Base-by-base conservation (phyloP, 92 coral and sea anemone genomes). In the Actinostola sp. region DNA sequence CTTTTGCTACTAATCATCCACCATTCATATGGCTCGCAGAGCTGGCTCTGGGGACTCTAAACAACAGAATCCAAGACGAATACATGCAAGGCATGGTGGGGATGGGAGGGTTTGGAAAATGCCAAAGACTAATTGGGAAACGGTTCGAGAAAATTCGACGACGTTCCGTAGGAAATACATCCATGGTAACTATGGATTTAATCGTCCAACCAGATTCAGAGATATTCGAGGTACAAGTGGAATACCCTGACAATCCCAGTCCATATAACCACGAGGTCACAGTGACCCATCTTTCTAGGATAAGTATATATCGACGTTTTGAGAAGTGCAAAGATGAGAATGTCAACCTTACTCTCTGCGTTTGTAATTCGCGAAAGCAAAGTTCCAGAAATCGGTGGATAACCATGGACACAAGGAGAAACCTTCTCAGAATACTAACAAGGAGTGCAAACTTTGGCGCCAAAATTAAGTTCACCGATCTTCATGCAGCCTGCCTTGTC, bases 1-100 rank as follows among this genome's bases (percentile, higher is more conserved):
- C 72, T 14, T 90, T 84, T 42, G 76, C 89, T 2, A 82, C 73
- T 20, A 89, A 91, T 52, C 78, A 88, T 67, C 79, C 80, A 41
- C 87, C 65, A 0, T 90, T 93, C 72, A 41, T 67, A 0, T 91
- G 98, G 98, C 71, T 91, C 15, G 98, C 98, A 10, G 97, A 93
- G 70, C 87, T 84, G 61, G 98, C 93, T 44, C 89, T 92, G 8
- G 98, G 96, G 25, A 71, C 32, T 46, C 66, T 93, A 59, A 93
- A 93, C 79, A 93, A 93, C 34, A 65, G 81, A 49, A 93, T 93
- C 65, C 97, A 87, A 49, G 57, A 75, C 12, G 89, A 93, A 42
- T 93, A 73, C 70, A 68, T 83, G 20, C 44, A 61, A 20, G 76
- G 65, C 1, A 57, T 14, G n/a, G 81, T 75, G 34, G 66, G 84